Base-by-base conservation (phyloP, 2,113 vertebrate genomes). In the Turnix velox region DNA sequence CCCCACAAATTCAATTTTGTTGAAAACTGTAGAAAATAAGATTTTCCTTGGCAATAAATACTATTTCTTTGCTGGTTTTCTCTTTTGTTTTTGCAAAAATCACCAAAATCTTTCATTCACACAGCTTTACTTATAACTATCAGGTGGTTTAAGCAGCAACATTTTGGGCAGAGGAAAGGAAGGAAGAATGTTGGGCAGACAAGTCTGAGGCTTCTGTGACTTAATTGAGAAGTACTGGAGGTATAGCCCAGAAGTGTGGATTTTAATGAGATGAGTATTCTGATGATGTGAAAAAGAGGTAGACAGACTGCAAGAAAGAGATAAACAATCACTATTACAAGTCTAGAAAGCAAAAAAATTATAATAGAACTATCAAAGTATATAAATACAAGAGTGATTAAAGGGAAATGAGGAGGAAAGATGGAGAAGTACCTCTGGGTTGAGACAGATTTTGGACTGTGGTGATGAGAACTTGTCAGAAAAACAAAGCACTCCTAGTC, bases 231-330 rank as follows among this genome's bases (percentile, higher is more conserved):
- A 85, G 42, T 23, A 45, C 9, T 76, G 58, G 49, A 45, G 37
- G 42, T 42, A 59, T 4, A 5, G 67, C 28, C 31, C 46, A 6
- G 16, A 24, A 85, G 37, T 35, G 63, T 28, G 78, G 90, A 91
- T 91, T 87, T 87, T 89, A 51, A 76, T 66, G 78, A 58, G 54
- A 68, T 78, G 66, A 23, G 12, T 90, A 94, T 91, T 93, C 83
- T 69, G 58, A 51, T 59, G 35, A 49, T 73, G 40, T 73, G 87
- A 69, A 79, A 80, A 73, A 79, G 45, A 93, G 27, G 71, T 67
- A 87, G 62, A 61, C 7, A 18, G 69, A 72, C 69, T 62, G 28
- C 58, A 68, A 39, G 66, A 72, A 84, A 85, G 78, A 87, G 75
- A 92, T 48, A 63, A 93, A 67, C 79, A 68, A 91, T 91, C 71